Base-by-base conservation (phyloP, 2,113 vertebrate genomes). In the Burhinus bistriatus region DNA sequence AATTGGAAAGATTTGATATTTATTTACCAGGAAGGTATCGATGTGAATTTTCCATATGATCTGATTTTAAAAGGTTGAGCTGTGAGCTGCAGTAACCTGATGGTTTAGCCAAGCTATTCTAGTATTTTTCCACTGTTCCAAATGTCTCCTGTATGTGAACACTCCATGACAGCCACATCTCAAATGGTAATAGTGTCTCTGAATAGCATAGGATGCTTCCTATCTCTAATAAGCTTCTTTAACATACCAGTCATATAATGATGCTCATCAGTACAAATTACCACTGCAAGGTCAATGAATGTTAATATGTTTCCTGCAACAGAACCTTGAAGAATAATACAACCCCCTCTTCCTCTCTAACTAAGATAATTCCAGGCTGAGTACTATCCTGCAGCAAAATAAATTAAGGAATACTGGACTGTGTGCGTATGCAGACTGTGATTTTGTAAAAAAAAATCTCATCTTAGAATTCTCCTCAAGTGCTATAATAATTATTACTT, bases 141-240 rank as follows among this genome's bases (percentile, higher is more conserved):
- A 97, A 89, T 76, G 72, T 87, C 83, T 97, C 58, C 80, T 87
- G 44, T 42, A 58, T 83, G 77, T 95, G 83, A 71, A 62, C 62
- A 83, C 77, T 68, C 44, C 95, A 96, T 95, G 89, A 95, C 54
- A 93, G 96, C 44, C 69, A 47, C 89, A 89, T 92, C 79, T 93
- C 80, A 91, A 81, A 93, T 81, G 55, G 42, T 91, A 95, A 96
- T 45, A 76, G 64, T 62, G 55, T 93, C 62, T 97, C 72, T 93
- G 91, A 88, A 83, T 90, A 76, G 76, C 76, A 80, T 64, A 84
- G 75, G 61, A 55, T 44, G 45, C 75, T 89, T 66, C 76, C 89
- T 90, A 93, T 78, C 71, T 93, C 95, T 96, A 97, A 97, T 96
- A 97, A 92, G 72, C 88, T 70, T 76, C 95, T 93, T 96, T 82